Percentiles rank a stretch among this genome's conserved stretches.
Conservation (phyloP, 2,888 invertebrate genomes). For the Craniophora ligustri region DNA sequence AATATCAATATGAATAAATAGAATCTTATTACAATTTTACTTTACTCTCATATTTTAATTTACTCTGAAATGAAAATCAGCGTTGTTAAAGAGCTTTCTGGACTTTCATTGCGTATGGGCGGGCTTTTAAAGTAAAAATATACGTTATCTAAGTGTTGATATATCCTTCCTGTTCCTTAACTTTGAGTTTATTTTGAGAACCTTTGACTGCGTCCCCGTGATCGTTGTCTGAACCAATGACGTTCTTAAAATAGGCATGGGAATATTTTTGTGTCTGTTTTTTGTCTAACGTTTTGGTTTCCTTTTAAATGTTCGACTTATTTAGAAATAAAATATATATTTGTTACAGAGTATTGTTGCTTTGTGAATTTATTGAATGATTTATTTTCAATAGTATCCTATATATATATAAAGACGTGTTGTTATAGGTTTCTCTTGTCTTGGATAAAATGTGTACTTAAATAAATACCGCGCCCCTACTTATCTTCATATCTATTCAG, state of each 20-base stretch:
- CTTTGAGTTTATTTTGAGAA: conserved; percentile 32
- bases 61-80: conserved; percentile 3
- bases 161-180: conserved; percentile 28
- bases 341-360: no score
- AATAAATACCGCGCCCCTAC: no score
- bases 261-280: conserved; percentile 27
- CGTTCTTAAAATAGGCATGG: conserved; percentile 32
- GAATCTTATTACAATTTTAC: conserved; percentile 8
- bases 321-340: neutral
- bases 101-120: neutral
- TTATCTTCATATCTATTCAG: no score
- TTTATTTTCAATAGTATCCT: no score
- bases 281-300: conserved; percentile 17
- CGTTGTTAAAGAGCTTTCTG: neutral
- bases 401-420: no score
- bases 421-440: no score
- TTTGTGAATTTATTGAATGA: no score
- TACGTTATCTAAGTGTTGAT: conserved; percentile 12
- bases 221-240: conserved; percentile 49
- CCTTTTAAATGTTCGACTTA: conserved; percentile 4
- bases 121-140: neutral
- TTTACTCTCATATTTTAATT: neutral
- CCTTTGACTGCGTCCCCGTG: conserved; percentile 44
- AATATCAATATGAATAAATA: no score
- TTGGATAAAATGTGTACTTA: no score